Conservation (phyloP, 2,797 vertebrate species). For the Notamacropus eugenii region DNA sequence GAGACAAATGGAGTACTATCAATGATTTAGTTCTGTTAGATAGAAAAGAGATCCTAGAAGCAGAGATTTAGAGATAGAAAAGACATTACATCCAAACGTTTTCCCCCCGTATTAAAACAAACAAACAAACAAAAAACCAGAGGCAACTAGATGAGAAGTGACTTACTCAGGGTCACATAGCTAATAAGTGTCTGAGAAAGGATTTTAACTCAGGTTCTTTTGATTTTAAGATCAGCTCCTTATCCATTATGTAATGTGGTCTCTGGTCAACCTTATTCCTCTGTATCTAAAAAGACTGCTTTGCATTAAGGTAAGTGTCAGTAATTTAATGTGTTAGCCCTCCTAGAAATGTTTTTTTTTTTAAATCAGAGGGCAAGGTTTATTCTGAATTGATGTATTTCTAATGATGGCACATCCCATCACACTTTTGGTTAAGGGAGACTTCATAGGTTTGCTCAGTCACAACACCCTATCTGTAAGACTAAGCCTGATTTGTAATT, state of each 20-base stretch:
- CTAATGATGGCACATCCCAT: background rate
- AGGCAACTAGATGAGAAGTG: background rate
- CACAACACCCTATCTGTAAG: background rate
- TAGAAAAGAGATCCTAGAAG: background rate
- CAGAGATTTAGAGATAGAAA: background rate
- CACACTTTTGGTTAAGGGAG: background rate
- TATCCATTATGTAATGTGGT: background rate
- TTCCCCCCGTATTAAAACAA: background rate
- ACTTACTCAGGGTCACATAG: background rate
- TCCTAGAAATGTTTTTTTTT: background rate
- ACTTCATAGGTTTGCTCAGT: background rate
- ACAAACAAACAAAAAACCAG: background rate
- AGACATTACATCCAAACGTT: background rate
- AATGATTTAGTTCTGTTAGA: background rate
- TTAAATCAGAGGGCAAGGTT: background rate
- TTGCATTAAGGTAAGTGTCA: background rate
- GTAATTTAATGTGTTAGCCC: background rate
- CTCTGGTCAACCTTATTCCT: background rate
- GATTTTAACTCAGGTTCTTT: background rate
- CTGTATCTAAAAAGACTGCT: background rate
- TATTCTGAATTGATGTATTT: background rate
- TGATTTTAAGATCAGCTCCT: background rate
- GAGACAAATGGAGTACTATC: background rate
- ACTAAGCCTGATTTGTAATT: background rate
- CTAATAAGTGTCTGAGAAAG: background rate